phyloP scores from a whole-genome alignment of 2,113 vertebrate species.

The Misgurnus anguillicaudatus region DNA sequence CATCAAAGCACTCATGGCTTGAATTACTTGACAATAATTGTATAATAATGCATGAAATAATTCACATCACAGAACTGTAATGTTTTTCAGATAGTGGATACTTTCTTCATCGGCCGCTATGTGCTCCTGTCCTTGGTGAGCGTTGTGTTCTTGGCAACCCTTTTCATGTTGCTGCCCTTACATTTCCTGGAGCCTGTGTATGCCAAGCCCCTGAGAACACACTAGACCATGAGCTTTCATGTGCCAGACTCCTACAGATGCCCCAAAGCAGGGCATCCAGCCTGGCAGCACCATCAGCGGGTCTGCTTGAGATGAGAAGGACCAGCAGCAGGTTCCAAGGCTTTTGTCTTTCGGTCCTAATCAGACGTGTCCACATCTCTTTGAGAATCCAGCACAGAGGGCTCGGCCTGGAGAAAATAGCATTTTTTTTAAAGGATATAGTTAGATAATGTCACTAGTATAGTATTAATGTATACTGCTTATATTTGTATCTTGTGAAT shows the following conservation, averaged over 20 bases:
- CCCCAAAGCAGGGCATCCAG: slow-evolving; percentile 37
- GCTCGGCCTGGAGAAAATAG: neutral
- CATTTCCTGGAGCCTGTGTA: slow-evolving; percentile 84
- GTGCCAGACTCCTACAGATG: slow-evolving; percentile 23
- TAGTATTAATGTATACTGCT: neutral
- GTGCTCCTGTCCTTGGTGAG: slow-evolving; percentile 77
- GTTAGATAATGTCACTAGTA: neutral
- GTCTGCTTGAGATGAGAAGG: slow-evolving; percentile 52
- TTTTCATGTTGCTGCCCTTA: slow-evolving; percentile 83
- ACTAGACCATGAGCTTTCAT: slow-evolving; percentile 54
- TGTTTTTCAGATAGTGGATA: slow-evolving; percentile 81
- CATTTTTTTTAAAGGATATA: neutral
- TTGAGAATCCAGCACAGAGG: slow-evolving; percentile 3
- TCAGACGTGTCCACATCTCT: slow-evolving; percentile 7
- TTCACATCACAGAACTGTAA: neutral
- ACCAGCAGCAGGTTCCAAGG: slow-evolving; percentile 26
- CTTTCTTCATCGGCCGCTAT: slow-evolving; percentile 87
- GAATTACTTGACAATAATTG: slow-evolving; percentile 22
- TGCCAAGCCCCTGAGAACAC: slow-evolving; percentile 78
- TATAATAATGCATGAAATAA: neutral
- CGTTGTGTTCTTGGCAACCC: slow-evolving; percentile 72
- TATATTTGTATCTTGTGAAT: neutral
- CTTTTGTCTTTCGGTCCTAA: slow-evolving; percentile 28
- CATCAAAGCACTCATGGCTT: slow-evolving; percentile 13
- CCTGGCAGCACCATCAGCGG: slow-evolving; percentile 47